phyloP scores from a whole-genome alignment of 1,140 invertebrate genomes.

The Drosophila subpulchrella region DNA sequence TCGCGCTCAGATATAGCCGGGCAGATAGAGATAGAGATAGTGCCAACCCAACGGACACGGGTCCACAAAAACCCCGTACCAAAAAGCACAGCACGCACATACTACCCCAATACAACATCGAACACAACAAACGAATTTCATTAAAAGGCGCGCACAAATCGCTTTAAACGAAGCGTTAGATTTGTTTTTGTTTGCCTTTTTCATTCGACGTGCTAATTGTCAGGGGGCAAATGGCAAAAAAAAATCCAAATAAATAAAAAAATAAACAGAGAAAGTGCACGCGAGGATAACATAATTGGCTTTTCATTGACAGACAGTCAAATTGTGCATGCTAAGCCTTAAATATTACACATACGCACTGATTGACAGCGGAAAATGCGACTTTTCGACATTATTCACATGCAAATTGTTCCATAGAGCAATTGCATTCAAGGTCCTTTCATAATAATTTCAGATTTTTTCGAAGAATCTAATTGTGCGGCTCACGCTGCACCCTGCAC shows the following conservation, averaged over 20 bases:
- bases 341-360: slow-evolving; percentile 31
- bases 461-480: slow-evolving; percentile 38
- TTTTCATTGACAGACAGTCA: slow-evolving; percentile 16
- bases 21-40: slow-evolving; percentile 67
- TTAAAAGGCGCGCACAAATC: slow-evolving; percentile 70
- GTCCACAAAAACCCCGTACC: slow-evolving; percentile 23
- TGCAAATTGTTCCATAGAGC: slow-evolving; percentile 33
- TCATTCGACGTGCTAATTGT: slow-evolving; percentile 32
- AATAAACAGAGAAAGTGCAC: slow-evolving; percentile 4
- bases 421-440: slow-evolving; percentile 51
- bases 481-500: slow-evolving; percentile 41
- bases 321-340: background rate
- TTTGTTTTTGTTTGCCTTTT: slow-evolving; percentile 28
- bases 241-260: background rate
- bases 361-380: slow-evolving; percentile 2
- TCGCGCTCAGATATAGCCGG: slow-evolving; percentile 64
- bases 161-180: slow-evolving; percentile 58
- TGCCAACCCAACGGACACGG: slow-evolving; percentile 67
- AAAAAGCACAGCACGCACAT: slow-evolving; percentile 36
- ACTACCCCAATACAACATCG: slow-evolving; percentile 44
- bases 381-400: slow-evolving; percentile 19
- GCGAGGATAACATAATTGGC: slow-evolving; percentile 21
- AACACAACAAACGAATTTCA: slow-evolving; percentile 56
- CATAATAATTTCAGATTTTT: slow-evolving; percentile 48
- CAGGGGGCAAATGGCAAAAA: background rate